phyloP scores from a whole-genome alignment of 2,888 invertebrate genomes.

The Apamea anceps region DNA sequence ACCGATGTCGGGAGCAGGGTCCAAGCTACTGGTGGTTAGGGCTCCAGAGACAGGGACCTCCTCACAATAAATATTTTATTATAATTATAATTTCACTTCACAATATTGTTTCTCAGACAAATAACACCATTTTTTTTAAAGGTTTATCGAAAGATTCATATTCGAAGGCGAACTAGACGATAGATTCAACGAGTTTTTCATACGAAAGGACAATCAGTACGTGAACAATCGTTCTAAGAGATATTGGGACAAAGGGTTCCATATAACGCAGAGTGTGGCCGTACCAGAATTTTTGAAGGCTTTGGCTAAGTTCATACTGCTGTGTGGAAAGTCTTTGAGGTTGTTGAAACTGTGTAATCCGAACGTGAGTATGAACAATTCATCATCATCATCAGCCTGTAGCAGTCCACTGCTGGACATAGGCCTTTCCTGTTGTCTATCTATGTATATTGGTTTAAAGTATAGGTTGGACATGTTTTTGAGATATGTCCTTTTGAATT shows the following conservation, averaged over 20 bases:
- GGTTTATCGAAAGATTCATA: conserved; percentile 95
- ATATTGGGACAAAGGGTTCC: conserved; percentile 93
- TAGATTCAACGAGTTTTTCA: conserved; percentile 95
- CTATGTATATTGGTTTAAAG: no score
- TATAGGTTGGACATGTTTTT: neutral
- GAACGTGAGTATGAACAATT: conserved; percentile 87
- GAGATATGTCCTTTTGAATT: neutral
- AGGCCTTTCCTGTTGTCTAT: no score
- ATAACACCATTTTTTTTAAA: conserved; percentile 65
- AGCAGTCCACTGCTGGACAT: no score
- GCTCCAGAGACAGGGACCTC: no score
- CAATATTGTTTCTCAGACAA: neutral
- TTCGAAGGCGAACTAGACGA: conserved; percentile 96
- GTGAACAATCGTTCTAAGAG: conserved; percentile 91
- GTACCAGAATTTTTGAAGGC: conserved; percentile 93
- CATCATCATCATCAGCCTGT: no score
- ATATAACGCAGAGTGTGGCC: conserved; percentile 85
- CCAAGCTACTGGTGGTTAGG: no score
- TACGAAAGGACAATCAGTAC: conserved; percentile 92
- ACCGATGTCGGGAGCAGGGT: no score
- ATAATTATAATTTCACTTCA: neutral
- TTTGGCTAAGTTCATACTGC: conserved; percentile 91
- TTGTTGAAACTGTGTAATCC: conserved; percentile 93
- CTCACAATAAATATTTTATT: no score
- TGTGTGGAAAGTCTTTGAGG: conserved; percentile 94